These are phyloP conservation scores for Lochmaea crataegi DNA, from an alignment of 2,888 invertebrate genomes.

Conservation along the genomic window DNA sequence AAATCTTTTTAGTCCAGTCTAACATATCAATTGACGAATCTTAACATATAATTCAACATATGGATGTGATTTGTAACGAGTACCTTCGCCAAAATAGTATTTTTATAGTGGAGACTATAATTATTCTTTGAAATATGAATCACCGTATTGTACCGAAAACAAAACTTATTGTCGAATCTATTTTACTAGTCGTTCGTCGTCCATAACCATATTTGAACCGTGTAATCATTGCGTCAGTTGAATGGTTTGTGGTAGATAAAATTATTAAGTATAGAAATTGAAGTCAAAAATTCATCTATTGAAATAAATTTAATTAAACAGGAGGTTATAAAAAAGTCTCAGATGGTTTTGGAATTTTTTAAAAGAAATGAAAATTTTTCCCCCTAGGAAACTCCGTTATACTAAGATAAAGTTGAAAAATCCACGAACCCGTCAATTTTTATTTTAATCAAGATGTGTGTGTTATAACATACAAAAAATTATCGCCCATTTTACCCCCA, in stretches of 20 bases:
- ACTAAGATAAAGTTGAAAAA: too few relatives aligned
- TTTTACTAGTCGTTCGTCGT: not conserved
- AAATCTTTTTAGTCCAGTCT: not conserved
- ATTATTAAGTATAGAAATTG: not conserved
- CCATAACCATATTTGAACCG: conserved; percentile 22
- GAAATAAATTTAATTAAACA: too few relatives aligned
- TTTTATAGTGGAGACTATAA: conserved; percentile 1
- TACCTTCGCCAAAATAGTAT: not conserved
- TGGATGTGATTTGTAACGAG: not conserved
- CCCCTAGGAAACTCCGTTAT: too few relatives aligned
- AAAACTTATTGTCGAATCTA: conserved; percentile 26
- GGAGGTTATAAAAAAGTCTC: too few relatives aligned
- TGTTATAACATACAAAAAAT: too few relatives aligned
- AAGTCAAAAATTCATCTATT: not conserved
- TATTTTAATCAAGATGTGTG: too few relatives aligned
- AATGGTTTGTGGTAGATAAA: not conserved
- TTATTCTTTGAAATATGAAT: conserved; percentile 25
- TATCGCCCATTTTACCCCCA: too few relatives aligned
- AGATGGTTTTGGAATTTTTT: too few relatives aligned
- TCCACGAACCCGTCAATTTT: too few relatives aligned
- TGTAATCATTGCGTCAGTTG: conserved; percentile 1
- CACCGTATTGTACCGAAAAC: conserved; percentile 21
- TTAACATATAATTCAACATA: not conserved
- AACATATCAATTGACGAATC: not conserved
- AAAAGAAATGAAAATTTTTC: too few relatives aligned